These are phyloP conservation scores for Platygyra sinensis DNA, from an alignment of 64 coral and sea anemone genomes.

Conservation along the genomic window DNA sequence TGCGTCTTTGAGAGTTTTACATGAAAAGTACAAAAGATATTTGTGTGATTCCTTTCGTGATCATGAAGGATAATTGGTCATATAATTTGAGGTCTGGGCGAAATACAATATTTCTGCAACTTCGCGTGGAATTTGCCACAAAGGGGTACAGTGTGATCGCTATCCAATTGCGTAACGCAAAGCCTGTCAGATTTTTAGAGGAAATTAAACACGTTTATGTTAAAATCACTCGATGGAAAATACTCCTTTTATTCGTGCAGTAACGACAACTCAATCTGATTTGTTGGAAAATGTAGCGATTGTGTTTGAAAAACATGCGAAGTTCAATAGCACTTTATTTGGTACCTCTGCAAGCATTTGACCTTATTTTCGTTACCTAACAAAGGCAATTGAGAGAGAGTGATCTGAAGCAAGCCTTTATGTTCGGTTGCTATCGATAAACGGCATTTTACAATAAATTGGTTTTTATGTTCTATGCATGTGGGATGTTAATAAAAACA, in stretches of 20 bases:
- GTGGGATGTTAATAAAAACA: no score
- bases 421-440: neutral
- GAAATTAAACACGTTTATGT: no score
- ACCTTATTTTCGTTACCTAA: slow-evolving; percentile 3
- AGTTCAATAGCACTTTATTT: neutral
- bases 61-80: neutral
- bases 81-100: neutral
- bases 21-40: slow-evolving; percentile 5
- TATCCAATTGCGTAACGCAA: neutral
- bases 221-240: no score
- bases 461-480: no score
- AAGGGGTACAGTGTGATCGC: neutral
- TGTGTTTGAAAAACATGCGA: neutral
- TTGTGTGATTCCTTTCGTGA: slow-evolving; percentile 4
- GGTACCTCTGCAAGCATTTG: neutral
- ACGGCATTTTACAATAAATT: neutral
- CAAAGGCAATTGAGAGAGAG: slow-evolving; percentile 17
- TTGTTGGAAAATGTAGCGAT: neutral
- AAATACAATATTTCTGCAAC: neutral
- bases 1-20: neutral
- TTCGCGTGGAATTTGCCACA: slow-evolving; percentile 16
- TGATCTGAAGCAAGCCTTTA: neutral
- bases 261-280: neutral
- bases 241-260: no score
- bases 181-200: no score